Conservation (phyloP, 2,888 invertebrate species). For the Lacanobia wlatinum region DNA sequence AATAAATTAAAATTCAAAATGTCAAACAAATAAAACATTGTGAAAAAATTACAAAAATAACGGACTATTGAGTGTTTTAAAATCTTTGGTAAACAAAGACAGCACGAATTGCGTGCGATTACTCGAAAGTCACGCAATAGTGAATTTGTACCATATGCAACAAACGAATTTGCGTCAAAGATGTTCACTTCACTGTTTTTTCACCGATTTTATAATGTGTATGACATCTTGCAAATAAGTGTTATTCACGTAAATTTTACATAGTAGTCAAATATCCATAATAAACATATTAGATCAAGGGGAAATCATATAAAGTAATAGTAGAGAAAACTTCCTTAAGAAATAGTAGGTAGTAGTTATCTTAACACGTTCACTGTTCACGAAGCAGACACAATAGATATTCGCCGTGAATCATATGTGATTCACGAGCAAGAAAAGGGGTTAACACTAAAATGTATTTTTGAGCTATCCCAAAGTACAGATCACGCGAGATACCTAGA, state of each 20-base stretch:
- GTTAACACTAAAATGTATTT: constrained; percentile 2
- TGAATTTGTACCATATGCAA: no score
- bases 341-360: neutral
- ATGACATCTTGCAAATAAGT: neutral
- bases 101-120: no score
- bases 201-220: neutral
- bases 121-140: no score
- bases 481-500: constrained; percentile 11
- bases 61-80: no score
- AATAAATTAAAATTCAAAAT: no score
- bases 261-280: neutral
- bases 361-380: neutral
- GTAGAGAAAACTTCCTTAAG: neutral
- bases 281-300: neutral
- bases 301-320: neutral
- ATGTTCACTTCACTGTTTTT: neutral
- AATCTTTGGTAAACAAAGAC: no score
- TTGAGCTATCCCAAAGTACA: neutral
- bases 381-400: neutral
- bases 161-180: neutral
- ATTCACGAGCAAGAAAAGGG: neutral
- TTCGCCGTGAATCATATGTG: neutral
- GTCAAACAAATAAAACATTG: no score
- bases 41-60: no score
- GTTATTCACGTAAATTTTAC: neutral